Conservation (phyloP, 2,888 invertebrate genomes). For the Andricus curvator region DNA sequence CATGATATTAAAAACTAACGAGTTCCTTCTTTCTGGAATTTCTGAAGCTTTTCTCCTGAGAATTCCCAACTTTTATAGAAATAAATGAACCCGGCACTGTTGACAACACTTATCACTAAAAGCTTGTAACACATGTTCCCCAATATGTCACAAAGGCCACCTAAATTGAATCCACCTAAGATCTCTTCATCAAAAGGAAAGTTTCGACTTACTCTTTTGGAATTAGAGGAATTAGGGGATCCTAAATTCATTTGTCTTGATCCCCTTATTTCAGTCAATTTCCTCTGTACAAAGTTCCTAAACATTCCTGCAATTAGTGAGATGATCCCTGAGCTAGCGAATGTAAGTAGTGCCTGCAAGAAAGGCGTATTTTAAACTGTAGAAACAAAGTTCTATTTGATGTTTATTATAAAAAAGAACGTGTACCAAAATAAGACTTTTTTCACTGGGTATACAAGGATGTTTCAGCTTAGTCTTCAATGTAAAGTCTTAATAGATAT, state of each 20-base stretch:
- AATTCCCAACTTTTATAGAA: background rate
- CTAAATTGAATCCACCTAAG: constrained; percentile 10
- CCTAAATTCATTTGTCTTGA: background rate
- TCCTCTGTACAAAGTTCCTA: constrained; percentile 16
- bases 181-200: constrained; percentile 1
- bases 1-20: background rate
- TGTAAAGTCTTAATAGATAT: too few species aligned
- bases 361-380: background rate
- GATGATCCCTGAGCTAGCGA: constrained; percentile 7
- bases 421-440: background rate
- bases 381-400: background rate
- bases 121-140: background rate
- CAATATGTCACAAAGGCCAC: background rate
- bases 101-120: background rate
- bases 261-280: constrained; percentile 15
- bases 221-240: constrained; percentile 11
- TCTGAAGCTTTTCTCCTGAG: background rate
- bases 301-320: constrained; percentile 26
- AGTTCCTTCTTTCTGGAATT: background rate
- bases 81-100: background rate
- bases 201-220: background rate
- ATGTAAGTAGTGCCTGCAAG: constrained; percentile 17
- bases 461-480: too few species aligned
- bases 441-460: background rate
- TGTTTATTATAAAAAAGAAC: background rate